Evolutionary conservation across 2,797 vertebrate species (phyloP).

Genomic region (Gymnoscopelus braueri): DNA sequence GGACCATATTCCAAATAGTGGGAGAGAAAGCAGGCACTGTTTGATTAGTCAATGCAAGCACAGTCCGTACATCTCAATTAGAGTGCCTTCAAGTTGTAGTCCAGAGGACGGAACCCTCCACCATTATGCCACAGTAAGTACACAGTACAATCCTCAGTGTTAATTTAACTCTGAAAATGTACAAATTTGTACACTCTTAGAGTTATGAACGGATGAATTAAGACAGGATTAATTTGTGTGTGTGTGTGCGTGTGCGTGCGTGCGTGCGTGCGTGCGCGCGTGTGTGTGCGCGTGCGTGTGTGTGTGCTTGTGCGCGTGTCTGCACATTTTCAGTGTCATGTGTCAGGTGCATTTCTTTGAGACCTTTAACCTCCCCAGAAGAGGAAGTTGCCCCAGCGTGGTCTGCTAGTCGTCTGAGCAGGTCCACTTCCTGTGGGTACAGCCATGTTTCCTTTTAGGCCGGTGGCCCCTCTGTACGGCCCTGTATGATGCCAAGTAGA

Average conservation of each 20-base stretch:
- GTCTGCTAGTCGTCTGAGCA: conserved; percentile 58
- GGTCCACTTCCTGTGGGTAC: conserved; percentile 69
- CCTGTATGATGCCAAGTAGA: conserved; percentile 40
- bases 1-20: conserved; percentile 60
- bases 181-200: not conserved
- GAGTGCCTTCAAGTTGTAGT: conserved; percentile 22
- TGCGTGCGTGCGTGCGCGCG: not conserved
- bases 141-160: too few species aligned
- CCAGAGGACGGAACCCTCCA: conserved; percentile 20
- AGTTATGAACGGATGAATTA: not conserved
- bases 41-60: conserved; percentile 59
- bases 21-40: conserved; percentile 60
- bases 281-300: conserved; percentile 5
- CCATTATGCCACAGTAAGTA: conserved; percentile 5
- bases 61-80: conserved; percentile 29
- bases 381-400: conserved; percentile 62
- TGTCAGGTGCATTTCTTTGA: conserved; percentile 75
- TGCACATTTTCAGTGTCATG: not conserved
- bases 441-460: conserved; percentile 63
- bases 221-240: not conserved
- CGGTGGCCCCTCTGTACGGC: conserved; percentile 41
- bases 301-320: conserved; percentile 4
- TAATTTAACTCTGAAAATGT: too few species aligned
- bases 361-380: conserved; percentile 58
- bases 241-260: not conserved